Base-by-base conservation (phyloP, 2,113 vertebrate genomes). In the Sceloporus tristichus region DNA sequence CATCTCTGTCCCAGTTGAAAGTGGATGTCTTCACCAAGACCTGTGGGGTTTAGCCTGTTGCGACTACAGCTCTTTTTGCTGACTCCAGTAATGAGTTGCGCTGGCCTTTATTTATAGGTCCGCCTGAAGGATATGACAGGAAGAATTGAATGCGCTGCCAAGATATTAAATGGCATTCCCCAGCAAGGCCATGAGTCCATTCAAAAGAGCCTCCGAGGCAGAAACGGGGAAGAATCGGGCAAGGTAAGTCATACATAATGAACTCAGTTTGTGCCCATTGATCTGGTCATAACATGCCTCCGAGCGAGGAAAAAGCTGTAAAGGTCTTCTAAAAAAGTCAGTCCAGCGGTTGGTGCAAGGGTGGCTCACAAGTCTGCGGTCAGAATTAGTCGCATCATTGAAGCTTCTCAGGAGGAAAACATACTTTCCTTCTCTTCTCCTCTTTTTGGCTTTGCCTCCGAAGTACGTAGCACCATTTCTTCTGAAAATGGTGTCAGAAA, bases 91-190 rank as follows among this genome's bases (percentile, higher is more conserved):
- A 93, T 96, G 95, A 96, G 96, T 93, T 89, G 91, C 90, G 90
- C 62, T 75, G 88, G 88, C 91, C 91, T 95, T 95, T 97, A 96
- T 96, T 97, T 96, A 97, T 96, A 95, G 95, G 92, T 90, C 86
- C 91, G 95, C 95, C 95, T 92, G 87, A 90, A 95, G 95, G 94
- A 95, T 92, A 90, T 96, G 95, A 95, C 96, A 96, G 94, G 91
- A 94, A 88, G 94, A 96, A 95, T 93, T 93, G 95, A 96, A 94
- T 91, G 68, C 79, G 86, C 94, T 96, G 94, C 96, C 94, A 97
- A 95, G 91, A 94, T 94, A 96, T 89, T 90, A 95, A 96, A 96
- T 96, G 96, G 96, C 95, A 94, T 95, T 97, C 96, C 94, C 95
- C 91, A 95, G 95, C 90, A 96, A 96, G 96, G 93, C 84, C 90